Base-by-base conservation (phyloP, 1,140 invertebrate species). In the Oscheius sp. region DNA sequence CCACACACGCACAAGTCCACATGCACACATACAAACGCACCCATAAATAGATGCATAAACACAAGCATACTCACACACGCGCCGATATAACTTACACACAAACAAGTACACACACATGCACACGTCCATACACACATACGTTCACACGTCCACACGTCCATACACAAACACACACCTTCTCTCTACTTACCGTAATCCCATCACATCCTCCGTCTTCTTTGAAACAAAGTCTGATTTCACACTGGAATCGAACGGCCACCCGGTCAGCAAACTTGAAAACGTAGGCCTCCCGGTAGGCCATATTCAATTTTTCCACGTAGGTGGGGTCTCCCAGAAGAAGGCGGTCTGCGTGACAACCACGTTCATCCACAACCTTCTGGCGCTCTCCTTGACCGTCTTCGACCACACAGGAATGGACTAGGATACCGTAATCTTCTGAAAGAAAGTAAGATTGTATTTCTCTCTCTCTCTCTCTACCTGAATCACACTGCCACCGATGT, bases 341-440 rank as follows among this genome's bases (percentile, higher is more conserved):
- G 2, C 55, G 73, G 35, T 83, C 82, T 2, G 65, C 76, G 70
- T 83, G 82, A 70, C 82, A 83, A 70, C 82, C 82, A 32, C 73
- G 55, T 46, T 84, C 77, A 70, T 83, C 82, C 36, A 83, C 76
- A 31, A 83, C 78, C 65, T 69, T 58, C 34, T 71, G 58, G 55
- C 79, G 79, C 31, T 82, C 82, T 4, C 82, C 82, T 67, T 84
- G 83, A 26, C 82, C 82, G 70, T 83, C 82, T 73, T 83, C 82
- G 13, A 83, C 82, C 63, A 52, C 83, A 63, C 82, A 83, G 42
- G 55, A 76, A 61, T 83, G 82, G 35, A 83, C 82, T 7, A 83
- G 61, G 32, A 83, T 62, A 45, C 82, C 82, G 67, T 83, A 82
- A 1, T 74, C 67, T 31, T 82, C 80, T 79, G 62, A 69, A 77